Evolutionary conservation across 2,113 vertebrate species (phyloP), one percentile per base, ranked within the genome.

Genomic region (Carassius carassius): DNA sequence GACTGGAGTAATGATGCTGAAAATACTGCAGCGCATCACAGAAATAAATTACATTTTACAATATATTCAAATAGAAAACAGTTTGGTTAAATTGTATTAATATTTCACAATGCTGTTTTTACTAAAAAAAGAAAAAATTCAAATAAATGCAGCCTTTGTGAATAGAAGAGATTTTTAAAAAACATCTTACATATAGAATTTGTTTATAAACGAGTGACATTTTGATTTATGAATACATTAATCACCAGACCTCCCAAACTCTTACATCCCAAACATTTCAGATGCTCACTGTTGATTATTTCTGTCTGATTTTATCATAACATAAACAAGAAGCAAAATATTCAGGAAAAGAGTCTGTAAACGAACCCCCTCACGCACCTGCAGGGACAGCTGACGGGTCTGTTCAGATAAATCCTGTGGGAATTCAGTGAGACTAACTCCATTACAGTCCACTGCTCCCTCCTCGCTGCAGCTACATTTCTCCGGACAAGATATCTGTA

Each of bases 351-450:
- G 14, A 12, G 17, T 70, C 19, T 21, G 35, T 10, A 70, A n/a
- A 70, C 67, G 41, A 37, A 70, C 35, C 67, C 29, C 29, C 29
- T 29, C 54, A 85, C 56, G 82, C 88, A 99, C 98, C 97, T 99
- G 98, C 60, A 98, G 92, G 25, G 97, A 97, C 70, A 99, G 95
- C 83, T 97, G 97, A 21, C 95, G 96, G 72, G 95, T 98, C 81
- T 90, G 85, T 47, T 96, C 93, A 0, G 97, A 95, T 81, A 99
- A 89, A 60, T 93, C 90, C 0, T 90, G 87, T 0, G 98, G 98
- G 88, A 99, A 99, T 88, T 97, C 95, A 0, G 90, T 95, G 74
- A 99, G 94, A 90, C 97, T 96, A 1, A 97, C 96, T 67, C 97
- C 97, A 0, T 96, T 96, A 29, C 97, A 99, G 93, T 99, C 96